These are phyloP conservation scores for Rhodinocichla rosea DNA, from an alignment of 2,113 vertebrate genomes.

Conservation along the genomic window DNA sequence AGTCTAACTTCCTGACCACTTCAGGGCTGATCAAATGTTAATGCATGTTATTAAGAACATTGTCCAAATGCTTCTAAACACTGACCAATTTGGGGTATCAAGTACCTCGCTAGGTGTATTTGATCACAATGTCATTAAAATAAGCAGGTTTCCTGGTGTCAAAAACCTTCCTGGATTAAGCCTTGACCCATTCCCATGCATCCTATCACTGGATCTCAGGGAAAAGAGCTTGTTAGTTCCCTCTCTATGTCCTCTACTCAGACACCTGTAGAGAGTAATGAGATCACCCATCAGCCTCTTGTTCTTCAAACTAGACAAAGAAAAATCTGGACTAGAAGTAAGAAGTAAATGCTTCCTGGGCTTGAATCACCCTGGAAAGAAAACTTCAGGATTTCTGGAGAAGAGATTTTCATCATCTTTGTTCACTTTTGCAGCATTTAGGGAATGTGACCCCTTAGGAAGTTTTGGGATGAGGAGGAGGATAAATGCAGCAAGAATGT, in stretches of 20 bases:
- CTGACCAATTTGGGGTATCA: fast-evolving
- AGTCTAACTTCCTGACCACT: not conserved
- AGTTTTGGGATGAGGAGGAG: not conserved
- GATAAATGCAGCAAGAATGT: not conserved
- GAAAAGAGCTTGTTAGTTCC: not conserved
- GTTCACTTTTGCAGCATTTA: not conserved
- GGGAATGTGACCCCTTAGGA: not conserved
- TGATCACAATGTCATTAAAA: not conserved
- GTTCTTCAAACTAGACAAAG: not conserved
- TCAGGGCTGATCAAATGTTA: not conserved
- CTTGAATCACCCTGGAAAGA: not conserved
- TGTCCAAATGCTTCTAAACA: not conserved
- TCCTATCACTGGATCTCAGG: no score
- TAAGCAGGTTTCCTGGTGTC: not conserved
- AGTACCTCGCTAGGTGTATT: not conserved
- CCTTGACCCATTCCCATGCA: fast-evolving
- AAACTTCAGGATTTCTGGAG: not conserved
- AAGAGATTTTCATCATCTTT: not conserved
- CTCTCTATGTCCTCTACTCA: not conserved
- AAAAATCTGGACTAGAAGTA: not conserved
- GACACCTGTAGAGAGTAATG: not conserved
- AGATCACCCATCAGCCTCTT: fast-evolving
- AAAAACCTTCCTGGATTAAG: not conserved
- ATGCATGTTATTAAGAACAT: not conserved
- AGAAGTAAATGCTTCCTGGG: fast-evolving